These are phyloP conservation scores for Vanessa cardui DNA, from an alignment of 2,888 invertebrate genomes.

Conservation along the genomic window DNA sequence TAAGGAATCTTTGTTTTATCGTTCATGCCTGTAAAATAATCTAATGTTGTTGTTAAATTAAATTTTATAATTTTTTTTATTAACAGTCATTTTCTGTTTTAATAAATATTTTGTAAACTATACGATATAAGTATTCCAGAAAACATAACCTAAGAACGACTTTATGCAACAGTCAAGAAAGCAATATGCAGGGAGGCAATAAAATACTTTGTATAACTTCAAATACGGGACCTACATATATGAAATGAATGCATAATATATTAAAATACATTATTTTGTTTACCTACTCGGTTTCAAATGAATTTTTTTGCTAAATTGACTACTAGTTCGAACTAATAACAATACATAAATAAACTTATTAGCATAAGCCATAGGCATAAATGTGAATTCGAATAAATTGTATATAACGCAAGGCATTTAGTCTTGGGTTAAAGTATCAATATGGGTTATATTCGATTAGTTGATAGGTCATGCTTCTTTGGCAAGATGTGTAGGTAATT, in stretches of 20 bases:
- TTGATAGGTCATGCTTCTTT: conserved; percentile 1
- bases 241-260: neutral
- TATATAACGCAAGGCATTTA: too few species aligned
- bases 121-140: too few species aligned
- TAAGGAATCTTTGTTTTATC: too few species aligned
- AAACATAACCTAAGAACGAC: too few species aligned
- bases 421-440: neutral
- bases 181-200: too few species aligned
- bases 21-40: too few species aligned
- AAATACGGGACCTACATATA: too few species aligned
- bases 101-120: too few species aligned
- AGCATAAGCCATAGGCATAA: neutral
- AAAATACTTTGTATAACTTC: neutral
- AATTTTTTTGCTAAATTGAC: neutral
- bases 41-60: too few species aligned
- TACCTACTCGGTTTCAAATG: neutral
- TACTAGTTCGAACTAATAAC: neutral
- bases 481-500: neutral
- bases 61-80: too few species aligned
- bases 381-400: neutral
- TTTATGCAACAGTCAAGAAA: neutral
- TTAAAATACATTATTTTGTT: neutral
- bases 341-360: neutral
- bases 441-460: neutral
- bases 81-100: too few species aligned